Percentiles rank a stretch among this genome's conserved stretches.
Conservation (phyloP, 2,797 vertebrate species). For the Parambassis ranga region DNA sequence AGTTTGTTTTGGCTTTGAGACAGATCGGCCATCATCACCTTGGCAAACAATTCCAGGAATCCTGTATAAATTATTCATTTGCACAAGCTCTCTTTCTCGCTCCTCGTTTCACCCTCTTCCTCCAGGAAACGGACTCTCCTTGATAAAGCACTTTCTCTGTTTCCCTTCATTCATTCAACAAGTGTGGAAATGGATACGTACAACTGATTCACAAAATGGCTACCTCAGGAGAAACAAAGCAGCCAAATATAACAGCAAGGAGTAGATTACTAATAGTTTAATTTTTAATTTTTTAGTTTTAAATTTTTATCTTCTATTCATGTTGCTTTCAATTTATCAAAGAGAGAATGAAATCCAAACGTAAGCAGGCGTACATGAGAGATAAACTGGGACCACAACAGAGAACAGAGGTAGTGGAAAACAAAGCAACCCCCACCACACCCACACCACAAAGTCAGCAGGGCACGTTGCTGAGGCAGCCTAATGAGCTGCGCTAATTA, state of each 20-base stretch:
- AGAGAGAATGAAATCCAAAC: conserved; percentile 24
- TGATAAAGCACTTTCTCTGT: conserved; percentile 57
- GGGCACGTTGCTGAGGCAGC: conserved; percentile 69
- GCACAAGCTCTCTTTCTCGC: conserved; percentile 67
- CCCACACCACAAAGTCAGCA: conserved; percentile 57
- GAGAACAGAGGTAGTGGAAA: conserved; percentile 45
- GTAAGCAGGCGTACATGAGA: not conserved
- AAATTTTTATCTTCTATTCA: not conserved
- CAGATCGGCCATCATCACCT: conserved; percentile 85
- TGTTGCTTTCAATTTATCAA: conserved; percentile 12
- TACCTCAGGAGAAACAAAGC: not conserved
- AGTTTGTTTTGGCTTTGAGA: conserved; percentile 83
- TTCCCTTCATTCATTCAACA: conserved; percentile 44
- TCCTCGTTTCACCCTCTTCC: conserved; percentile 45
- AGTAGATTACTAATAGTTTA: not conserved
- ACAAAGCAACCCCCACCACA: conserved; percentile 41
- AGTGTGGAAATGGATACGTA: conserved; percentile 45
- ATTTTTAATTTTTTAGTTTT: not conserved
- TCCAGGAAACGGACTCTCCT: conserved; percentile 62
- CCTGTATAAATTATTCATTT: conserved; percentile 86
- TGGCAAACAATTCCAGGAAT: conserved; percentile 87
- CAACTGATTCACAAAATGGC: conserved; percentile 33
- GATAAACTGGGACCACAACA: conserved; percentile 41
- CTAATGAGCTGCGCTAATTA: conserved; percentile 83
- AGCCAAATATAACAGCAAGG: not conserved